These are phyloP conservation scores for Bostrychus sinensis DNA, from an alignment of 2,113 vertebrate genomes.

Conservation along the genomic window DNA sequence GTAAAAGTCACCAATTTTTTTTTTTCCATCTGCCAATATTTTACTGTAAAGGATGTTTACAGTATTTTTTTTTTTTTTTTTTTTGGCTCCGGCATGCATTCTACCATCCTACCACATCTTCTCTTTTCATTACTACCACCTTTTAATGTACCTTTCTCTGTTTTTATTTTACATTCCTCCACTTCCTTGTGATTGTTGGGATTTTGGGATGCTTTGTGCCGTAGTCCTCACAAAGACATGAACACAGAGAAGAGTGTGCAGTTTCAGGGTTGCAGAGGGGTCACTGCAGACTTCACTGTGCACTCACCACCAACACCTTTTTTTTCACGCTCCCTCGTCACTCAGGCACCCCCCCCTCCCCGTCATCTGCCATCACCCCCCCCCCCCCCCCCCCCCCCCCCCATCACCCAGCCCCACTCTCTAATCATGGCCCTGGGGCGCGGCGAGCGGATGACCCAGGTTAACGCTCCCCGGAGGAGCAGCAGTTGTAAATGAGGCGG, in stretches of 20 bases:
- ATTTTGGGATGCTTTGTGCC: neutral
- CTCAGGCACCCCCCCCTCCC: conserved; percentile 33
- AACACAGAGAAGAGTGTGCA: neutral
- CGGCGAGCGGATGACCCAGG: conserved; percentile 61
- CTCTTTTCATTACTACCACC: neutral
- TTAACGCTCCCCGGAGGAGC: conserved; percentile 68
- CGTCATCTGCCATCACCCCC: too few species aligned
- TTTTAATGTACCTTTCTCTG: too few species aligned
- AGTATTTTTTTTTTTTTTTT: too few species aligned
- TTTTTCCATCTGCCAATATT: too few species aligned
- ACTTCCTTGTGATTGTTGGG: neutral
- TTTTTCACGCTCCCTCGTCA: conserved; percentile 17
- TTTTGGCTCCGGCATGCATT: too few species aligned
- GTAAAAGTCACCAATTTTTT: too few species aligned
- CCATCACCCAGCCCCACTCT: conserved; percentile 16
- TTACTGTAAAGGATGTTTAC: too few species aligned
- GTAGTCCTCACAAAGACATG: neutral
- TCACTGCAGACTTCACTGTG: conserved; percentile 38
- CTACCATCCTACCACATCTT: neutral
- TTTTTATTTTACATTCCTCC: neutral
- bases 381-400: conserved; percentile 9
- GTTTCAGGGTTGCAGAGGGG: conserved; percentile 43
- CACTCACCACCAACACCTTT: conserved; percentile 5
- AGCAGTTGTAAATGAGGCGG: conserved; percentile 70
- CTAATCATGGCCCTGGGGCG: conserved; percentile 69